These are phyloP conservation scores for Pecten maximus DNA, from an alignment of 2,888 invertebrate species.

Conservation along the genomic window DNA sequence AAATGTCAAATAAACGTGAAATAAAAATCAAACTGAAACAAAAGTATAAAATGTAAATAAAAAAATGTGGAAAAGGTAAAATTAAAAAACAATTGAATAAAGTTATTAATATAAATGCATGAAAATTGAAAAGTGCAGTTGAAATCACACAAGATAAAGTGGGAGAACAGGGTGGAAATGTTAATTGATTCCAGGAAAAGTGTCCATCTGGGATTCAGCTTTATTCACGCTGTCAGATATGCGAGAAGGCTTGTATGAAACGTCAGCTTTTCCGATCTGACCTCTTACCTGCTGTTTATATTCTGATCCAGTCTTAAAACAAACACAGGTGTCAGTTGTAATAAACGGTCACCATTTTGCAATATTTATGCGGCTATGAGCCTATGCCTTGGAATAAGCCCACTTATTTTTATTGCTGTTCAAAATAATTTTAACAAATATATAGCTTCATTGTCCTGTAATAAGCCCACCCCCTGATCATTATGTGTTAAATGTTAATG, in stretches of 20 bases:
- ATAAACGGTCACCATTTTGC: no score
- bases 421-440: no score
- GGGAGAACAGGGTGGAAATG: not conserved
- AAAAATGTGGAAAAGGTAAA: not conserved
- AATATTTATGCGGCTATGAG: no score
- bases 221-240: not conserved
- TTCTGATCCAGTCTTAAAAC: slow-evolving; percentile 28
- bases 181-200: not conserved
- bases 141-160: slow-evolving; percentile 13
- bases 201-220: not conserved
- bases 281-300: slow-evolving; percentile 30
- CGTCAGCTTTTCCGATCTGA: not conserved
- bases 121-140: not conserved
- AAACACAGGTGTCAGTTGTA: slow-evolving; percentile 11
- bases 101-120: not conserved
- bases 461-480: no score
- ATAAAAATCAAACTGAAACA: not conserved
- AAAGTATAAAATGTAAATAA: not conserved
- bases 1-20: not conserved
- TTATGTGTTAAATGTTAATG: no score
- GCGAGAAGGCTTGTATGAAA: not conserved
- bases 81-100: not conserved
- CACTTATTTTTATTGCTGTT: no score
- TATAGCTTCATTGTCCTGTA: no score
- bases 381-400: not conserved